Evolutionary conservation across 2,797 vertebrate genomes (phyloP).

Genomic region (Bufotes viridis): DNA sequence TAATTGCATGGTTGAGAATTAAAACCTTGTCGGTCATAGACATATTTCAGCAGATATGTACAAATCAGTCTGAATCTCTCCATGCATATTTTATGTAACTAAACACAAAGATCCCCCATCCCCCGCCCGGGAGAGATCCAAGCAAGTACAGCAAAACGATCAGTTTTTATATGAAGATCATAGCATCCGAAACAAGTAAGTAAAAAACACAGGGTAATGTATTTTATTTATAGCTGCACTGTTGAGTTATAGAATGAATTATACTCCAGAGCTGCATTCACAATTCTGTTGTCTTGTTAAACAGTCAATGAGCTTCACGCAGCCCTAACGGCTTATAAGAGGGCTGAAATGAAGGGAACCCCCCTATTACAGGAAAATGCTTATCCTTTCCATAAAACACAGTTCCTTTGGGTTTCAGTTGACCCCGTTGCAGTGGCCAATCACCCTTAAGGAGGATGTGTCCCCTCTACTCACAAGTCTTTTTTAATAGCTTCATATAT

Average conservation of each 20-base stretch:
- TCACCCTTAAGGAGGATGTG: too few species aligned
- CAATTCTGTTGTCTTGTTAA: neutral
- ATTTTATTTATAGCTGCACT: neutral
- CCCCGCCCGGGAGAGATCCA: neutral
- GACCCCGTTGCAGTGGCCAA: too few species aligned
- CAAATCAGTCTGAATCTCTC: neutral
- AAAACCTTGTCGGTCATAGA: constrained; percentile 35
- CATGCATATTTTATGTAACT: constrained; percentile 41
- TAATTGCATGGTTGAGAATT: constrained; percentile 33
- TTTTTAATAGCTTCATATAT: too few species aligned
- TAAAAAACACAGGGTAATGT: neutral
- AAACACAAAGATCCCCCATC: neutral
- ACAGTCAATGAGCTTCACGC: neutral
- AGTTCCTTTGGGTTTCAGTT: too few species aligned
- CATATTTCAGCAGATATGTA: constrained; percentile 34
- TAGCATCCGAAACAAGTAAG: neutral
- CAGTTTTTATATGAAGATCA: neutral
- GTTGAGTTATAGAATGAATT: neutral
- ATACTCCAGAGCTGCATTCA: neutral
- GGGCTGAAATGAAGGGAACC: too few species aligned
- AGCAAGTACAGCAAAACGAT: neutral
- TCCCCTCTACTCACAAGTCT: too few species aligned
- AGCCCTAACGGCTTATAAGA: neutral
- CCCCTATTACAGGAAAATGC: too few species aligned
- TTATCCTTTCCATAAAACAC: too few species aligned